phyloP scores from a whole-genome alignment of 2,797 vertebrate species.

The Cetoscarus ocellatus region DNA sequence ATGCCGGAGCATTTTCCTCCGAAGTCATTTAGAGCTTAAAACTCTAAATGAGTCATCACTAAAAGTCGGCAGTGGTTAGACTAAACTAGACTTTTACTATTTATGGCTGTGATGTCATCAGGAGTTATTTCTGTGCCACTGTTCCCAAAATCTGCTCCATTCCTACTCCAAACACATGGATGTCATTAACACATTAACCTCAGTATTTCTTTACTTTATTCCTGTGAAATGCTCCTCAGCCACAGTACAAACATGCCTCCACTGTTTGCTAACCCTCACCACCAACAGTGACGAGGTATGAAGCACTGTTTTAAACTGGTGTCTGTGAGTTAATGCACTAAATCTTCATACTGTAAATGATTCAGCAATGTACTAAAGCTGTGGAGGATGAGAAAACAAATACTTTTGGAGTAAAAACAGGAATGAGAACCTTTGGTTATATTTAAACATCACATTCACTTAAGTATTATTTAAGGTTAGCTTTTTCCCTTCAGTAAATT shows the following conservation, averaged over 20 bases:
- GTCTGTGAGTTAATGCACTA: neutral
- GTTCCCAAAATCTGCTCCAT: slow-evolving; percentile 25
- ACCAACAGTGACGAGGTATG: neutral
- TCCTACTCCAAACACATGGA: slow-evolving; percentile 25
- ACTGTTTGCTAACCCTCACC: neutral
- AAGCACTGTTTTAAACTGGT: neutral
- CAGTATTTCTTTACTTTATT: neutral
- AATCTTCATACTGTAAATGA: neutral
- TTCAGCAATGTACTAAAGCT: neutral
- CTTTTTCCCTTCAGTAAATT: neutral
- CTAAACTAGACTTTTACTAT: slow-evolving; percentile 47
- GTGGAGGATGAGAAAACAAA: neutral
- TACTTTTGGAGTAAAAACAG: neutral
- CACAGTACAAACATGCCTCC: neutral
- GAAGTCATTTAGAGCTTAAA: slow-evolving; percentile 26
- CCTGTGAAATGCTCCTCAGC: slow-evolving; percentile 1
- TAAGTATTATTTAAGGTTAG: neutral
- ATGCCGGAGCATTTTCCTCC: slow-evolving; percentile 17
- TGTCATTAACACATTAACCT: slow-evolving; percentile 1
- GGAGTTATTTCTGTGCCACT: slow-evolving; percentile 16
- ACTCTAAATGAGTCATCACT: slow-evolving; percentile 54
- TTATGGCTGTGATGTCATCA: slow-evolving; percentile 41
- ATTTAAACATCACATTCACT: neutral
- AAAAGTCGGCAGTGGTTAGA: slow-evolving; percentile 31
- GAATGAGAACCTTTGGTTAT: neutral